These are phyloP conservation scores for Aurelia sp. DNA, from an alignment of 30 jellyfish, hydroid and myxozoan species.

Conservation along the genomic window DNA sequence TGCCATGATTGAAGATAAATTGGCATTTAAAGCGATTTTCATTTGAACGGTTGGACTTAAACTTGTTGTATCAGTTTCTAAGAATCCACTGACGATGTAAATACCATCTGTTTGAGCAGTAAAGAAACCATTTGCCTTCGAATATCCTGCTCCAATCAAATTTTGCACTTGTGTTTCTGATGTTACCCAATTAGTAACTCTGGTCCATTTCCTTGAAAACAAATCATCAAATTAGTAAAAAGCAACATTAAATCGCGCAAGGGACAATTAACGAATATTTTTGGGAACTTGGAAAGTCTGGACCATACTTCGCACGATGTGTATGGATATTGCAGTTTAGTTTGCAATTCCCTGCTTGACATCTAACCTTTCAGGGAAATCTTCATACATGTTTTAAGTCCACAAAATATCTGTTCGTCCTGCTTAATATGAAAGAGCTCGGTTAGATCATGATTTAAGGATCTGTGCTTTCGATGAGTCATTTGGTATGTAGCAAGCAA, in stretches of 20 bases:
- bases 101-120: slow-evolving; percentile 62
- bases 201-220: slow-evolving; percentile 64
- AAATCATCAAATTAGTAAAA: background rate
- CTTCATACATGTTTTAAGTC: no score
- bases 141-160: slow-evolving; percentile 52
- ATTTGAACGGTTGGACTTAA: slow-evolving; percentile 20
- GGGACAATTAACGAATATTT: background rate
- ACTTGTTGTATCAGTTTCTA: slow-evolving; percentile 25
- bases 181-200: slow-evolving; percentile 47
- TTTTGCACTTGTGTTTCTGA: slow-evolving; percentile 35
- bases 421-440: no score
- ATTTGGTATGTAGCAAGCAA: no score
- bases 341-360: no score
- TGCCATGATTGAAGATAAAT: background rate
- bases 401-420: no score
- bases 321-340: no score
- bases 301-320: no score
- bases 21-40: slow-evolving; percentile 77
- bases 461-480: no score
- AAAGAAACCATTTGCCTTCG: slow-evolving; percentile 67
- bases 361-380: no score
- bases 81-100: slow-evolving; percentile 57
- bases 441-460: no score
- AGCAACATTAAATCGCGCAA: background rate
- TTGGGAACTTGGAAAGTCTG: no score